Evolutionary conservation across 2,888 invertebrate species (phyloP).

Genomic region (Parnassius smintheus): DNA sequence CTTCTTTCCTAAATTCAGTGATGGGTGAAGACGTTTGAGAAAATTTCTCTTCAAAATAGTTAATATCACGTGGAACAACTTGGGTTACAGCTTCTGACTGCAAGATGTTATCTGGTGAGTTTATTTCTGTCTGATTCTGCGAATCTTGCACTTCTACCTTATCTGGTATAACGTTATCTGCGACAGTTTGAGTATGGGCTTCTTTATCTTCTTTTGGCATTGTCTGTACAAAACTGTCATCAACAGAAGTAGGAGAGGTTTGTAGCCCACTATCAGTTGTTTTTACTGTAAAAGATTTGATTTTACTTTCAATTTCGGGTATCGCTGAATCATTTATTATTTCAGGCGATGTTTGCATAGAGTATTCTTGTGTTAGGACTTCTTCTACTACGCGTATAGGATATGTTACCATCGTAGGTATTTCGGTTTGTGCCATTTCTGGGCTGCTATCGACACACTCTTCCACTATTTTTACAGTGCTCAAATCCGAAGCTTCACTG

Average conservation of each 20-base stretch:
- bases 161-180: slow-evolving; percentile 54
- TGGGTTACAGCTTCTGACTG: slow-evolving; percentile 80
- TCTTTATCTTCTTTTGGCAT: slow-evolving; percentile 72
- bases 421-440: slow-evolving; percentile 62
- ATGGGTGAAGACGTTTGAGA: slow-evolving; percentile 72
- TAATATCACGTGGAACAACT: slow-evolving; percentile 68
- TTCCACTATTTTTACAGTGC: slow-evolving; percentile 84
- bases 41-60: slow-evolving; percentile 66
- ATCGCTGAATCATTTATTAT: slow-evolving; percentile 42
- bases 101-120: slow-evolving; percentile 56
- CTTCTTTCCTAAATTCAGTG: slow-evolving; percentile 19
- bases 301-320: slow-evolving; percentile 61
- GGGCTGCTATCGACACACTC: slow-evolving; percentile 82
- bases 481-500: slow-evolving; percentile 80
- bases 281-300: slow-evolving; percentile 50
- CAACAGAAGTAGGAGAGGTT: slow-evolving; percentile 75
- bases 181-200: slow-evolving; percentile 65
- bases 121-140: slow-evolving; percentile 66
- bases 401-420: slow-evolving; percentile 78
- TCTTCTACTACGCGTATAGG: slow-evolving; percentile 82
- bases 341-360: slow-evolving; percentile 83
- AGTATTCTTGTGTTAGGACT: slow-evolving; percentile 79
- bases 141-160: slow-evolving; percentile 62
- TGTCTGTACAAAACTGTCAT: slow-evolving; percentile 83
- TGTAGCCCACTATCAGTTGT: slow-evolving; percentile 70